Evolutionary conservation across 1,140 invertebrate species (phyloP).

Genomic region (Ostrea denselamellosa): DNA sequence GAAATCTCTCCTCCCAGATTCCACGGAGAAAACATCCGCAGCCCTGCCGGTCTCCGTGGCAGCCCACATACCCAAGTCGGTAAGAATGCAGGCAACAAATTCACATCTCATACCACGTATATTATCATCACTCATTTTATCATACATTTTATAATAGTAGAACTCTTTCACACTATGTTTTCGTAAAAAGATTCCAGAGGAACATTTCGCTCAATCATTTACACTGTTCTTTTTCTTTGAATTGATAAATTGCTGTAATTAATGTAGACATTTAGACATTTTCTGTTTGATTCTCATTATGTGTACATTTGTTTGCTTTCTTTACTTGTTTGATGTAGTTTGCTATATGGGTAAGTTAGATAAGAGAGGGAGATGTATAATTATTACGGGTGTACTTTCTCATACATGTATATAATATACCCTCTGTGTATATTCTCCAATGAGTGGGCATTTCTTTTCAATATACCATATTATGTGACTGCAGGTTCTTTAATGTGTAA

Average conservation of each 20-base stretch:
- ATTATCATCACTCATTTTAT: background rate
- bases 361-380: background rate
- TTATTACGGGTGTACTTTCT: background rate
- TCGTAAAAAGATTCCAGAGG: background rate
- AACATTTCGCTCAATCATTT: background rate
- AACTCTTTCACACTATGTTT: background rate
- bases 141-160: background rate
- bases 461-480: background rate
- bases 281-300: background rate
- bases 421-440: background rate
- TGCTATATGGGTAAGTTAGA: conserved; percentile 22
- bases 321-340: background rate
- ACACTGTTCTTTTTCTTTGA: background rate
- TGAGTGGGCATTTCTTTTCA: background rate
- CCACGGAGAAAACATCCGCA: conserved; percentile 14
- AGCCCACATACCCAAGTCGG: conserved; percentile 60
- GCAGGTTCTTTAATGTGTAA: background rate
- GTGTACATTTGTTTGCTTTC: background rate
- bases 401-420: background rate
- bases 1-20: conserved; percentile 42
- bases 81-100: conserved; percentile 45
- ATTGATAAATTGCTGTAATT: background rate
- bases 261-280: background rate
- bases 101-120: background rate
- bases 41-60: conserved; percentile 51